Percentiles rank a stretch among this genome's conserved stretches.
Evolutionary conservation across 2,797 vertebrate species (phyloP).

Genomic region (Chelidonichthys spinosus): DNA sequence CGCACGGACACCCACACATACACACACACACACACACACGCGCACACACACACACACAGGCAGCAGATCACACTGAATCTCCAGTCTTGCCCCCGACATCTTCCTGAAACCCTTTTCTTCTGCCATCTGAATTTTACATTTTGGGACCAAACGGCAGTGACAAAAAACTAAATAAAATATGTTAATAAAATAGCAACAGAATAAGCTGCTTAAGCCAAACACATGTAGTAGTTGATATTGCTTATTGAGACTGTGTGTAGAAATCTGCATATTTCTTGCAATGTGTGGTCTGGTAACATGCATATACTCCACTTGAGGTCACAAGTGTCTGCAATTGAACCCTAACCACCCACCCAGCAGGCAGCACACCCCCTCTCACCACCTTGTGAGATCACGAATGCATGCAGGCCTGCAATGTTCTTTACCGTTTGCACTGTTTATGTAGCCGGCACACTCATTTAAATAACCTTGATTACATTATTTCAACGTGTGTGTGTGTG

Average conservation of each 20-base stretch:
- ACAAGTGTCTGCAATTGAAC: slow-evolving; percentile 54
- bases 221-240: slow-evolving; percentile 13
- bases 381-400: slow-evolving; percentile 66
- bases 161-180: background rate
- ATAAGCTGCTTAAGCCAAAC: slow-evolving; percentile 23
- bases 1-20: slow-evolving; percentile 13
- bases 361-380: slow-evolving; percentile 34
- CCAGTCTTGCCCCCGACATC: slow-evolving; percentile 27
- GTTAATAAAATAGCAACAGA: slow-evolving; percentile 21
- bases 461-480: slow-evolving; percentile 82
- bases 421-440: slow-evolving; percentile 71
- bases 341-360: slow-evolving; percentile 52
- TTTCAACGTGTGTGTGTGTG: slow-evolving; percentile 44
- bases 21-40: background rate
- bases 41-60: background rate
- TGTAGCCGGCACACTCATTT: slow-evolving; percentile 78
- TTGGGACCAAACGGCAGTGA: background rate
- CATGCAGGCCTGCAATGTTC: slow-evolving; percentile 59
- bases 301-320: slow-evolving; percentile 32
- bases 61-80: slow-evolving; percentile 57
- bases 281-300: slow-evolving; percentile 27
- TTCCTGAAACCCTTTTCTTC: slow-evolving; percentile 22
- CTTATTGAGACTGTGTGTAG: slow-evolving; percentile 16
- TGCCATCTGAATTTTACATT: background rate
- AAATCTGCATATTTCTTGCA: slow-evolving; percentile 22